Evolutionary conservation across 2,797 vertebrate genomes (phyloP).

Genomic region (Coregonus suidteri): DNA sequence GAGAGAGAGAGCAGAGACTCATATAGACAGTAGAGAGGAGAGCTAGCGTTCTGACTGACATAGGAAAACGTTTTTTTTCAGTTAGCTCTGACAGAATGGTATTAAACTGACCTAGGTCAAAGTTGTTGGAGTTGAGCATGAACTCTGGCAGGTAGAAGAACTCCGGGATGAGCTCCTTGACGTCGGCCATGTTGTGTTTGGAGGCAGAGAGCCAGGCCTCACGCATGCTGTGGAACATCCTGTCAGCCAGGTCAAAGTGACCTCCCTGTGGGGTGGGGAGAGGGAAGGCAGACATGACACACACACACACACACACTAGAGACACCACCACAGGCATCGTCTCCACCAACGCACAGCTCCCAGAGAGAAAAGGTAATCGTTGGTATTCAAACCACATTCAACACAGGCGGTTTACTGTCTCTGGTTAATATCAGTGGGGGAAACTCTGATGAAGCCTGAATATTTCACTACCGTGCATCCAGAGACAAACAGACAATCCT

Average conservation of each 20-base stretch:
- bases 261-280: conserved; percentile 81
- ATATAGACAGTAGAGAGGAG: too few species aligned
- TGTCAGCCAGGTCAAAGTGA: conserved; percentile 96
- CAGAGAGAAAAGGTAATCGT: neutral
- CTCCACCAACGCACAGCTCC: neutral
- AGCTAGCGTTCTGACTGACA: too few species aligned
- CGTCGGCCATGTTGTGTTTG: conserved; percentile 99
- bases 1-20: too few species aligned
- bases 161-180: conserved; percentile 98
- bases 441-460: too few species aligned
- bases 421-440: too few species aligned
- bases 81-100: too few species aligned
- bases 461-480: too few species aligned
- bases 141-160: conserved; percentile 99
- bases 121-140: conserved; percentile 97
- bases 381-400: neutral
- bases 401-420: too few species aligned
- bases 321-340: neutral
- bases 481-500: too few species aligned
- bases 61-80: too few species aligned
- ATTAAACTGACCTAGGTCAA: conserved; percentile 84
- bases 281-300: neutral
- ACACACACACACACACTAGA: conserved; percentile 1
- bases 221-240: conserved; percentile 98
- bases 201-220: conserved; percentile 96